These are phyloP conservation scores for Macrophya alboannulata DNA, from an alignment of 2,888 invertebrate species.

Conservation along the genomic window DNA sequence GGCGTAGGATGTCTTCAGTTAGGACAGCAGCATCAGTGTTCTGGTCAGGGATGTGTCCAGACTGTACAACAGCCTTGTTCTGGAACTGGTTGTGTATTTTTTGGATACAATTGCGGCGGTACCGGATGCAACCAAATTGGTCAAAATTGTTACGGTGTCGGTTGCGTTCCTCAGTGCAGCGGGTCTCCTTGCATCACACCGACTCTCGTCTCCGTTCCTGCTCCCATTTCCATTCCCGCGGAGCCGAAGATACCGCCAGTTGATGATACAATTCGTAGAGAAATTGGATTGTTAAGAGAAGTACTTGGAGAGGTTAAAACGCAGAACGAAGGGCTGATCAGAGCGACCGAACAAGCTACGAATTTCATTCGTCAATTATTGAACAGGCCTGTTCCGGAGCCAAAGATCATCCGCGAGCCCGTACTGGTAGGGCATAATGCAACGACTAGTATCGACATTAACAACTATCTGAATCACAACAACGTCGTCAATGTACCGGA, in stretches of 20 bases:
- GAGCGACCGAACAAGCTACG: background rate
- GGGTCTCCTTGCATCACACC: background rate
- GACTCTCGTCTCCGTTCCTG: too few species aligned
- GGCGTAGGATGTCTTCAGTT: slow-evolving; percentile 22
- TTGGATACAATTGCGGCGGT: background rate
- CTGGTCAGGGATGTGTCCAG: slow-evolving; percentile 13
- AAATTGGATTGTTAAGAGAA: background rate
- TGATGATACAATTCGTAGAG: background rate
- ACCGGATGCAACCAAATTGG: slow-evolving; percentile 9
- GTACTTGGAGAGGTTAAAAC: background rate
- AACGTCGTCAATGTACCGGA: slow-evolving; percentile 32
- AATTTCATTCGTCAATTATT: background rate
- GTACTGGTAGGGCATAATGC: background rate
- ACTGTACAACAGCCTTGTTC: slow-evolving; percentile 22
- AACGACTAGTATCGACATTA: slow-evolving; percentile 37
- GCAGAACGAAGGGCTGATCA: slow-evolving; percentile 19
- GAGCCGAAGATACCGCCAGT: background rate
- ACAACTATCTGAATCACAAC: slow-evolving; percentile 10
- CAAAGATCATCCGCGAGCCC: background rate
- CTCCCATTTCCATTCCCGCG: background rate
- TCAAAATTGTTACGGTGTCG: slow-evolving; percentile 23
- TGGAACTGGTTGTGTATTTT: slow-evolving; percentile 12
- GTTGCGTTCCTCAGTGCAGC: background rate
- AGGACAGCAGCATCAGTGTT: slow-evolving; percentile 3
- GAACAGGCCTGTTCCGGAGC: background rate